Conservation (phyloP, 2,888 invertebrate genomes). For the Mimumesa dahlbomi region DNA sequence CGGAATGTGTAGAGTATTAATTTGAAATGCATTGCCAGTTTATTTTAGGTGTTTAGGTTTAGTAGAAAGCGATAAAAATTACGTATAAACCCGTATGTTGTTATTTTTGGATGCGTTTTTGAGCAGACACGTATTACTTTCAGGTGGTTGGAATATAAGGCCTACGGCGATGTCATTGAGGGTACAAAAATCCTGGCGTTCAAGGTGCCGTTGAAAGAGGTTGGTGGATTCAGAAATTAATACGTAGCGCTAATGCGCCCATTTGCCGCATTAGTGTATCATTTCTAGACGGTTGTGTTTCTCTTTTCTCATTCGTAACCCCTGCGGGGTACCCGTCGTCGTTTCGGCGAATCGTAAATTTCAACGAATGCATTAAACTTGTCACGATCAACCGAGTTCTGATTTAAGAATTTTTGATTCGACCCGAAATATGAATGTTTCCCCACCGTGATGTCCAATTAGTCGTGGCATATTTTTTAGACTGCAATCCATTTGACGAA, state of each 20-base stretch:
- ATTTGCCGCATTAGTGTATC: background rate
- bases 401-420: slow-evolving; percentile 18
- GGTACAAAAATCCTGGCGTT: slow-evolving; percentile 88
- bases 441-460: too few species aligned
- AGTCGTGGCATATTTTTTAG: too few species aligned
- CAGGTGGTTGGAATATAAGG: slow-evolving; percentile 85
- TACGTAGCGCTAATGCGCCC: background rate
- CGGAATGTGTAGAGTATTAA: too few species aligned
- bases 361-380: slow-evolving; percentile 28
- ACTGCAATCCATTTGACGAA: too few species aligned
- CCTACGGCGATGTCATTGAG: slow-evolving; percentile 84
- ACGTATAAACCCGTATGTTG: too few species aligned
- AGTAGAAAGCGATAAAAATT: too few species aligned
- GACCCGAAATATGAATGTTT: background rate
- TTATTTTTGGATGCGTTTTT: too few species aligned
- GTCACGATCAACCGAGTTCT: slow-evolving; percentile 6
- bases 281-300: background rate
- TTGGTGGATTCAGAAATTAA: slow-evolving; percentile 70
- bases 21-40: too few species aligned
- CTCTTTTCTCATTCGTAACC: background rate
- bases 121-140: slow-evolving; percentile 70
- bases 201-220: slow-evolving; percentile 86
- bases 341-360: slow-evolving; percentile 40
- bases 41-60: too few species aligned
- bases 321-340: slow-evolving; percentile 17